phyloP scores from a whole-genome alignment of 2,888 invertebrate species.

The Ichneumoninae sp. region DNA sequence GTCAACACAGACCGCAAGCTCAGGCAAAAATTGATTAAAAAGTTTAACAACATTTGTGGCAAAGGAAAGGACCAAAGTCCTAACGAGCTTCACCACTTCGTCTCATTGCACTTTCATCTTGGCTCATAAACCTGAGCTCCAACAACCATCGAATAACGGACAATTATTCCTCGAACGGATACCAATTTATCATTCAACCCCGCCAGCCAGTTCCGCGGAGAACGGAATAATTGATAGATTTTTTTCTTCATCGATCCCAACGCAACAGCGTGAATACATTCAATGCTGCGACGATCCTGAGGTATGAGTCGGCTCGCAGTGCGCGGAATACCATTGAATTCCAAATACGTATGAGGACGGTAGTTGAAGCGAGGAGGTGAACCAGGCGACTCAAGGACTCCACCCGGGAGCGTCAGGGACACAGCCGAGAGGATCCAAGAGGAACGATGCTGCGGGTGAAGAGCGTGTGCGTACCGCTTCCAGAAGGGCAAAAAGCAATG shows the following conservation, averaged over 20 bases:
- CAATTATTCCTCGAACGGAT: slow-evolving; percentile 46
- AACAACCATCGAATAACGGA: slow-evolving; percentile 30
- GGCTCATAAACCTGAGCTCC: neutral
- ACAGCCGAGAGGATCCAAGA: slow-evolving; percentile 30
- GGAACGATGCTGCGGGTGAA: slow-evolving; percentile 45
- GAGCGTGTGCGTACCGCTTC: slow-evolving; percentile 35
- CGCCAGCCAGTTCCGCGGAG: neutral
- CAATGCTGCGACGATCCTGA: slow-evolving; percentile 6
- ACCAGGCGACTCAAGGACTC: slow-evolving; percentile 57
- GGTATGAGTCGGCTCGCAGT: slow-evolving; percentile 39
- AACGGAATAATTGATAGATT: slow-evolving; percentile 48
- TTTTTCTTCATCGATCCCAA: slow-evolving; percentile 9
- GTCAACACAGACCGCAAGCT: neutral
- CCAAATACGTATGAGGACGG: slow-evolving; percentile 54
- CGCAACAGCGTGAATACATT: slow-evolving; percentile 27
- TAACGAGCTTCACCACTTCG: neutral
- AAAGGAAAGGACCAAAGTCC: neutral
- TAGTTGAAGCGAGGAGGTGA: slow-evolving; percentile 43
- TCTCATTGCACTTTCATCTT: slow-evolving; percentile 14
- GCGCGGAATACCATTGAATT: slow-evolving; percentile 62
- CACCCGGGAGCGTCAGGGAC: slow-evolving; percentile 1
- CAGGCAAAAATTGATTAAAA: neutral
- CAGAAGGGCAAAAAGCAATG: slow-evolving; percentile 65
- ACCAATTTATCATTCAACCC: slow-evolving; percentile 57
- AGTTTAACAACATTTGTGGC: neutral